Evolutionary conservation across 1,140 invertebrate species (phyloP), one percentile per base, ranked within the genome.

Genomic region (Drosophila rufa): DNA sequence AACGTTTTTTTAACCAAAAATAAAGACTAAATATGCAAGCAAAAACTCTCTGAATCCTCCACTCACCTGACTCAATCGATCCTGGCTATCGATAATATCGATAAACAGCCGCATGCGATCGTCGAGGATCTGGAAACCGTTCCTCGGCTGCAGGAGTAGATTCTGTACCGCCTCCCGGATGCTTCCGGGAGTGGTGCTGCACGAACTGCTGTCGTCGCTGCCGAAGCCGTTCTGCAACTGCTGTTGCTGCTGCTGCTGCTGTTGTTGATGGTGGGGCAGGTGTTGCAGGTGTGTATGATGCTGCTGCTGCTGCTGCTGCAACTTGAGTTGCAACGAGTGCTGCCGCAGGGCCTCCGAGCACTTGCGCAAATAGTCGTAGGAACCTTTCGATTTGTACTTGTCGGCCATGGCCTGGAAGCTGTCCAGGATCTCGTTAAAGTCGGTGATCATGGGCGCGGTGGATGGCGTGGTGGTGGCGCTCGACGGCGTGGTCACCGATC

Each of bases 21-120:
- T 25, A 25, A 25, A 25, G 22, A 3, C 22, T 25, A 25, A 25
- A 3, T 25, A 25, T 25, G 7, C 5, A 30, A 30, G 27, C 1
- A 36, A 12, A 0, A 19, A 15, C 15, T 33, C 8, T 11, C 6
- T 0, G 15, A 19, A 14, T 4, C 15, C 2, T 3, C n/a, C 12
- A 79, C 58, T 93, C 94, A 97, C 96, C 96, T 96, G 95, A 85
- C 96, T 96, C 82, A 97, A 96, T 85, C 95, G 94, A 92, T 97
- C 96, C 93, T 97, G 96, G 14, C 96, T 95, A 82, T 96, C 96
- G 81, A 97, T 94, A 70, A 97, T 97, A 70, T 97, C 96, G 80
- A 96, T 95, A 92, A 96, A 96, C 14, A 97, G 94, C 12, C 95
- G 95, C 77, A 97, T 94, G 85, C 96, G 96, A 92, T 97, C 96